phyloP scores from a whole-genome alignment of 1,140 invertebrate genomes.

The Myzus persicae region DNA sequence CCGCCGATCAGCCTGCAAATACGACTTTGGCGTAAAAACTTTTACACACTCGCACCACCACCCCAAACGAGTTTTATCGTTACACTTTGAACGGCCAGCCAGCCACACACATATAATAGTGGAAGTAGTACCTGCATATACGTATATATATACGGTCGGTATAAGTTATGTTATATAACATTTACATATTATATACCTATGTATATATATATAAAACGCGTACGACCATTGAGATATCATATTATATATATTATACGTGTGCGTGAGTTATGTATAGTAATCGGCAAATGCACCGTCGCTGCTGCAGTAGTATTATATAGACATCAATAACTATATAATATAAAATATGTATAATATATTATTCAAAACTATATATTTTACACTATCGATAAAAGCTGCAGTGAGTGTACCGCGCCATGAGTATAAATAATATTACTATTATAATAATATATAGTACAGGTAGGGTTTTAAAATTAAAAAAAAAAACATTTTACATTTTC shows the following conservation, averaged over 20 bases:
- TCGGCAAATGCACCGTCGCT: not conserved
- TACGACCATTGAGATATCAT: not conserved
- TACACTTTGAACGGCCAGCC: not conserved
- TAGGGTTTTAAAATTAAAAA: not conserved
- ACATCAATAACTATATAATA: not conserved
- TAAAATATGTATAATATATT: not conserved
- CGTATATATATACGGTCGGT: not conserved
- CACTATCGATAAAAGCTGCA: not conserved
- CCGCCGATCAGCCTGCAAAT: not conserved
- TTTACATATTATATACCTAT: not conserved
- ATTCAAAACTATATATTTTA: not conserved
- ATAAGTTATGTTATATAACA: constrained; percentile 2
- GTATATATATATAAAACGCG: not conserved
- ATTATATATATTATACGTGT: not conserved
- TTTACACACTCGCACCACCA: not conserved
- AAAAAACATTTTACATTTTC: not conserved
- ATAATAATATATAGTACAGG: too few relatives aligned
- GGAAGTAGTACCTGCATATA: not conserved
- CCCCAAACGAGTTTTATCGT: not conserved
- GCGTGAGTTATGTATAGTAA: not conserved
- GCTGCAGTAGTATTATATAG: not conserved
- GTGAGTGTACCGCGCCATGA: not conserved
- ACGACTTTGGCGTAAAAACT: constrained; percentile 1
- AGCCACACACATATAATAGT: not conserved
- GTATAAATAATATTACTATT: not conserved